phyloP scores from a whole-genome alignment of 2,888 invertebrate genomes.

The Drosophila ustulata region DNA sequence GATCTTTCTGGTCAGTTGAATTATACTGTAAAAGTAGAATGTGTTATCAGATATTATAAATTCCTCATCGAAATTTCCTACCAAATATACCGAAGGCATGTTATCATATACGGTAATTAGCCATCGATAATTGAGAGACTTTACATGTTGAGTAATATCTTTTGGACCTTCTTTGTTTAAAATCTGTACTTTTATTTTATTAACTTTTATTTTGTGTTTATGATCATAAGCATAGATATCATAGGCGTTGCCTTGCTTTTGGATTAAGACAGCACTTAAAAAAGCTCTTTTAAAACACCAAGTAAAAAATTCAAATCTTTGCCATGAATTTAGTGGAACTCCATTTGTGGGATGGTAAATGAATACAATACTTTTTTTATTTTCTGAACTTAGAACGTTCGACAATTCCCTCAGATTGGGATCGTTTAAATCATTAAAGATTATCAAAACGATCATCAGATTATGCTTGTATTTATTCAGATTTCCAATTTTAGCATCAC shows the following conservation, averaged over 20 bases:
- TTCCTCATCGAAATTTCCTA: background rate
- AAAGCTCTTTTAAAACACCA: background rate
- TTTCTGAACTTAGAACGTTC: background rate
- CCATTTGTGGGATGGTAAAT: background rate
- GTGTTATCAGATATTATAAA: no score
- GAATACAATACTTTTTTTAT: background rate
- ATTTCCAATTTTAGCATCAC: background rate
- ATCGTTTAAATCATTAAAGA: slow-evolving; percentile 2
- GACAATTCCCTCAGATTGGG: background rate
- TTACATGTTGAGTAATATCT: no score
- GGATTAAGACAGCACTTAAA: background rate
- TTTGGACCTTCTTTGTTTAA: no score
- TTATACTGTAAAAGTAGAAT: slow-evolving; percentile 14
- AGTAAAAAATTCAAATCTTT: background rate
- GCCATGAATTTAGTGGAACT: background rate
- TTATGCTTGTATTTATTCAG: no score
- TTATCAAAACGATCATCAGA: background rate
- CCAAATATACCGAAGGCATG: slow-evolving; percentile 5
- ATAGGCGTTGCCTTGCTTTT: background rate
- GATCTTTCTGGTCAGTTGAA: slow-evolving; percentile 10
- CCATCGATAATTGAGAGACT: background rate
- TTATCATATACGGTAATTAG: background rate
- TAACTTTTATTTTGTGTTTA: no score
- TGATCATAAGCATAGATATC: no score
- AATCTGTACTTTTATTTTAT: no score